Percentiles rank a stretch among this genome's conserved stretches.
Conservation (phyloP, 92 coral and sea anemone genomes). For the Isaurus tuberculatus region DNA sequence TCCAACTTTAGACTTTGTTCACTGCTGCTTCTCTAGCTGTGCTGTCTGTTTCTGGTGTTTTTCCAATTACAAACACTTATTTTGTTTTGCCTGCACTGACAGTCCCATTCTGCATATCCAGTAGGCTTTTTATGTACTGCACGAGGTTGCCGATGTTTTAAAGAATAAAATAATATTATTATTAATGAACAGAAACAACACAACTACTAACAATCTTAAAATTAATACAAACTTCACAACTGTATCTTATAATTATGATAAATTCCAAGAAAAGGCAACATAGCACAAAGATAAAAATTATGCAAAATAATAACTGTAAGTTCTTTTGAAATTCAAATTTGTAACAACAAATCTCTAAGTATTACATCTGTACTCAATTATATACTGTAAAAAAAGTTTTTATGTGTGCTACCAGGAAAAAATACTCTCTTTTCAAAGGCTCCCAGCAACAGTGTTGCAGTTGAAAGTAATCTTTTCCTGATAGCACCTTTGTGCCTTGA, state of each 20-base stretch:
- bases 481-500: slow-evolving; percentile 27
- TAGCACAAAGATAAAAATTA: not conserved
- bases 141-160: not conserved
- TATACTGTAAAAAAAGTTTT: not conserved
- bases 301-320: not conserved
- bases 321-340: not conserved
- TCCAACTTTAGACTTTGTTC: not conserved
- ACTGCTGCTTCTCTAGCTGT: not conserved
- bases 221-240: not conserved
- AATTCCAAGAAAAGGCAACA: not conserved
- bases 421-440: slow-evolving; percentile 1
- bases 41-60: not conserved
- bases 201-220: not conserved
- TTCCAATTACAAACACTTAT: not conserved
- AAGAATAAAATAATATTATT: not conserved
- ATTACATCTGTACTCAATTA: not conserved
- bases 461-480: slow-evolving; percentile 32
- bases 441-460: slow-evolving; percentile 30
- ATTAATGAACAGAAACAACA: not conserved
- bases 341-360: not conserved
- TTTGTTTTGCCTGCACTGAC: slow-evolving; percentile 2
- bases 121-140: not conserved
- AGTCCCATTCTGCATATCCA: not conserved
- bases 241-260: not conserved
- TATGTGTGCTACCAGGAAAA: not conserved